Conservation (phyloP, 1,140 invertebrate species). For the Drosophila seguyi region DNA sequence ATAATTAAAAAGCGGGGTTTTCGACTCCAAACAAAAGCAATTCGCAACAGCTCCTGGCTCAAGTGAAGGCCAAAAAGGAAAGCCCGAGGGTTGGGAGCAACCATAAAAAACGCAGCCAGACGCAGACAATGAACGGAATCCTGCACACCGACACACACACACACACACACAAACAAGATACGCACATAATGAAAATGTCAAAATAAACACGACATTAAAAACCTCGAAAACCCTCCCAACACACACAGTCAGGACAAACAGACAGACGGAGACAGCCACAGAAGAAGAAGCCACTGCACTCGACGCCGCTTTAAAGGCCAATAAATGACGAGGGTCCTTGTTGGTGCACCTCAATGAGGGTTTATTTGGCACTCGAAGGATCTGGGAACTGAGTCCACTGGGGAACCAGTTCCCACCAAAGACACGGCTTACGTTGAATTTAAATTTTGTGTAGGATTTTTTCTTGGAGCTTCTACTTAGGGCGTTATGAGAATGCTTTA, state of each 20-base stretch:
- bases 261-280: conserved; percentile 20
- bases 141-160: conserved; percentile 37
- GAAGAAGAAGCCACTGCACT: conserved; percentile 71
- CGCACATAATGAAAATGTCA: conserved; percentile 82
- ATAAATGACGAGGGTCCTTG: conserved; percentile 71
- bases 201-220: conserved; percentile 84
- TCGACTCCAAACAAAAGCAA: conserved; percentile 53
- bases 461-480: neutral
- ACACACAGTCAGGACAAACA: conserved; percentile 11
- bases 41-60: conserved; percentile 1
- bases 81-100: conserved; percentile 20
- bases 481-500: too few relatives aligned
- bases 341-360: conserved; percentile 49
- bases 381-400: conserved; percentile 9
- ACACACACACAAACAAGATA: conserved; percentile 37
- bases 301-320: conserved; percentile 72
- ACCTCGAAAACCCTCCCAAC: conserved; percentile 34
- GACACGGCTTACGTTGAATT: too few relatives aligned
- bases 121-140: conserved; percentile 57
- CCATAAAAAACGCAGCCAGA: conserved; percentile 64
- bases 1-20: conserved; percentile 57
- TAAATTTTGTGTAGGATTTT: neutral
- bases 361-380: conserved; percentile 43
- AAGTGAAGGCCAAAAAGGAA: conserved; percentile 21
- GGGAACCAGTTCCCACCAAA: conserved; percentile 17